A percentile compares a stretch with the other conserved stretches of the same genome.
Evolutionary conservation across 2,113 vertebrate genomes (phyloP).

Genomic region (Spilogale gracilis): DNA sequence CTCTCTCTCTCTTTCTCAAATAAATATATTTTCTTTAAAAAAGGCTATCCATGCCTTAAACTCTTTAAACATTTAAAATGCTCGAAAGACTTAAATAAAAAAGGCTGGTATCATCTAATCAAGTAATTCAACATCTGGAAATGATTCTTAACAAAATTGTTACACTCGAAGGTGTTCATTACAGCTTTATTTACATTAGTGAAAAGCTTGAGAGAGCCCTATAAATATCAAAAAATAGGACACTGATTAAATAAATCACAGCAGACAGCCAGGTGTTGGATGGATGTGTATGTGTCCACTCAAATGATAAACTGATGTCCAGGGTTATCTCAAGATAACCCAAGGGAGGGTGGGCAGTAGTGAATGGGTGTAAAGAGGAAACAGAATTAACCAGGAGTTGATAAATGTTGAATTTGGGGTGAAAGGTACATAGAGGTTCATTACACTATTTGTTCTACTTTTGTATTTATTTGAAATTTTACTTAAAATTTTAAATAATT

Average conservation of each 20-base stretch:
- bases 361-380: neutral
- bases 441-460: neutral
- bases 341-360: neutral
- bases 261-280: neutral
- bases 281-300: neutral
- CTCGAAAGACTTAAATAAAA: conserved; percentile 2
- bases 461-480: neutral
- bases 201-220: neutral
- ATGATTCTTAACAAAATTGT: neutral
- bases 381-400: neutral
- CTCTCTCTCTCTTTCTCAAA: neutral
- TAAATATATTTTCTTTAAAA: neutral
- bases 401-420: neutral
- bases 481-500: neutral
- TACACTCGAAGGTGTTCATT: neutral
- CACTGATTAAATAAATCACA: neutral
- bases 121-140: neutral
- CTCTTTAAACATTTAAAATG: neutral
- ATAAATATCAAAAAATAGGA: neutral
- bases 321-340: neutral
- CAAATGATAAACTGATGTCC: neutral
- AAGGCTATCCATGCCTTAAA: neutral
- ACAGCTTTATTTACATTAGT: neutral
- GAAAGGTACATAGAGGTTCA: neutral
- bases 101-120: neutral